Base-by-base conservation (phyloP, 1,140 invertebrate genomes). In the Eufriesea mexicana region DNA sequence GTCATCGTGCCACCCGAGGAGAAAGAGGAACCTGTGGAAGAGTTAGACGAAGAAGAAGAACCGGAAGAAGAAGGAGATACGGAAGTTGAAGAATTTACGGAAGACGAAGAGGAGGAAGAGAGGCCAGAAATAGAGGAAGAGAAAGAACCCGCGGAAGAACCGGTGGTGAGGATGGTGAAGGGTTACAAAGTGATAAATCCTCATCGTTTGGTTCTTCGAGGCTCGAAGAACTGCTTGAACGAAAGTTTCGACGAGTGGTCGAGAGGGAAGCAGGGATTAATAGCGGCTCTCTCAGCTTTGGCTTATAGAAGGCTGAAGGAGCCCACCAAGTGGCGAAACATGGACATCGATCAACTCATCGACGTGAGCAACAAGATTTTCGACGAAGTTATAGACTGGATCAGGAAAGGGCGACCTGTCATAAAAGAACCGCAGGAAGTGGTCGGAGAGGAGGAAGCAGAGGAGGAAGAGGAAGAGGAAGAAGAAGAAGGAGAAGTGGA, bases 341-440 rank as follows among this genome's bases (percentile, higher is more conserved):
- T 72, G 7, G 90, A 93, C 28, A 20, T 94, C 0, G 89, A 94
- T 85, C 82, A 92, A 42, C 85, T 94, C 10, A 59, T 94, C 20
- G 78, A 90, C 18, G 35, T 79, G 12, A 90, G 90, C 7, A 79
- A 91, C 51, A 73, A 68, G 18, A 67, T 84, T 45, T 93, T 92
- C 49, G 79, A 84, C 10, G 72, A 89, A 20, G 25, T 92, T 10
- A 47, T 91, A n/a, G 75, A 25, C 0, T 91, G 89, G 89, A 91
- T 93, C 23, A 64, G 79, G 28, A 54, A 77, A 61, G 91, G 91
- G 0, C 87, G 85, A 75, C 89, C 82, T 0, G 54, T 62, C 28
- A 42, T 68, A 23, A 66, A 54, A 14, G 84, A 89, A 0, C 66
- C 78, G 1, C 64, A 79, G 0, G 79, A 85, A 12, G 54, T 79